Conservation (phyloP, 1,140 invertebrate species). For the Drosophila saltans region DNA sequence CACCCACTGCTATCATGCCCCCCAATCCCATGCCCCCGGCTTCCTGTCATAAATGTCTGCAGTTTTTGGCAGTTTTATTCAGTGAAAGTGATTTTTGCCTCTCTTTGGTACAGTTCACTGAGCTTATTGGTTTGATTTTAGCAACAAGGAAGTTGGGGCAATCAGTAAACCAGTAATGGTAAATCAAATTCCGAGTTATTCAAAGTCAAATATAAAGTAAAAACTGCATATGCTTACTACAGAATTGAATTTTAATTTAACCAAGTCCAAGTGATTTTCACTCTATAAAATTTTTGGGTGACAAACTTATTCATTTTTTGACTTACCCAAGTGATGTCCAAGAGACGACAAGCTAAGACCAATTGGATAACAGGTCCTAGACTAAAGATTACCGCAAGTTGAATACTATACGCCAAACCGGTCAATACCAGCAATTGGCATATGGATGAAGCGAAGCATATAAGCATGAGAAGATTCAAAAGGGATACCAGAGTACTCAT, state of each 20-base stretch:
- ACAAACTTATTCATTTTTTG: no score
- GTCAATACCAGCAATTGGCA: constrained; percentile 32
- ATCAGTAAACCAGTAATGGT: constrained; percentile 35
- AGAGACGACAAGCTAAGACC: constrained; percentile 43
- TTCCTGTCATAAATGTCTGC: constrained; percentile 74
- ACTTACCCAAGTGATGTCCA: constrained; percentile 52
- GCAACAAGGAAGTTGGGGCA: constrained; percentile 5
- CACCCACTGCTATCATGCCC: background rate
- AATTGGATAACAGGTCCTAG: constrained; percentile 50
- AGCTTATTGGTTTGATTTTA: constrained; percentile 73
- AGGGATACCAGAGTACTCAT: constrained; percentile 50
- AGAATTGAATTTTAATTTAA: background rate
- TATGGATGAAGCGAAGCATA: constrained; percentile 51
- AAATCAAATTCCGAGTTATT: constrained; percentile 43
- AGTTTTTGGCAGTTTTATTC: constrained; percentile 69
- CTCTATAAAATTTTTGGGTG: background rate
- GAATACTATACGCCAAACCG: constrained; percentile 23
- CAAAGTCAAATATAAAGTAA: background rate
- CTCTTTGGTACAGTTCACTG: constrained; percentile 44
- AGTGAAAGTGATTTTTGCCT: constrained; percentile 74
- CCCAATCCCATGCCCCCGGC: background rate
- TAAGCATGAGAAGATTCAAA: constrained; percentile 51
- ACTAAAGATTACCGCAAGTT: constrained; percentile 38
- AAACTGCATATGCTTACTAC: background rate
- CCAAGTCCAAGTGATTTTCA: background rate